Base-by-base conservation (phyloP, 2,888 invertebrate genomes). In the Xylota sylvarum region DNA sequence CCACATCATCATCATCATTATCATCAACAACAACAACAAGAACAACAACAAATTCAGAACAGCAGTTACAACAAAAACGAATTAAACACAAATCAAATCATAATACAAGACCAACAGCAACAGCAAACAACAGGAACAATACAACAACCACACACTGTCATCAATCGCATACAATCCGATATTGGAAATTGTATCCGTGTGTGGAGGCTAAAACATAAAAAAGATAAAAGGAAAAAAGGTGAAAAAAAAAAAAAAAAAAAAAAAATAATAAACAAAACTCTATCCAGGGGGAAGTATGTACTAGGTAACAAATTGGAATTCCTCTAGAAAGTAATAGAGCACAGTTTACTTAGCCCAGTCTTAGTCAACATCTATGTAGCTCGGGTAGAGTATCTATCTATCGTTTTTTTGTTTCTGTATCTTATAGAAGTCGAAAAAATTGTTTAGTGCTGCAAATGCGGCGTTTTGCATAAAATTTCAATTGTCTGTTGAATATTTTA, bases 161-260 rank as follows among this genome's bases (percentile, higher is more conserved):
- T 87, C 87, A 78, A 87, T 74, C 78, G 87, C 40, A 87, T 87
- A 79, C 87, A 87, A 79, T 32, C 78, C 83, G 87, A 87, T 74
- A 87, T 87, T 87, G 87, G 87, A 74, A 87, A 87, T 79, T 87
- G 87, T 74, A 87, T 87, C 72, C 83, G 87, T 87, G 87, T 87
- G 87, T 87, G 87, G 87, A 65, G 87, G 73, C 19, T 87, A 81
- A 87, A 87, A 83, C 82, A 87, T 87, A 87, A 87, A 79, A 87
- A 87, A 87, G 83, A 87, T 74, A 87, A 87, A 87, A 56, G 87
- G 87, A 87, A 87, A 83, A 87, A 83, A 87, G 87, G 87, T 87
- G 87, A 87, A 87, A 83, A 87, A n/a, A 70, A 69, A 69, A 48
- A 5, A 48, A 17, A 19, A 9, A 62, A 69, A 64, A n/a, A n/a